phyloP scores from a whole-genome alignment of 2,888 invertebrate species.

The Pristionchus mayeri region DNA sequence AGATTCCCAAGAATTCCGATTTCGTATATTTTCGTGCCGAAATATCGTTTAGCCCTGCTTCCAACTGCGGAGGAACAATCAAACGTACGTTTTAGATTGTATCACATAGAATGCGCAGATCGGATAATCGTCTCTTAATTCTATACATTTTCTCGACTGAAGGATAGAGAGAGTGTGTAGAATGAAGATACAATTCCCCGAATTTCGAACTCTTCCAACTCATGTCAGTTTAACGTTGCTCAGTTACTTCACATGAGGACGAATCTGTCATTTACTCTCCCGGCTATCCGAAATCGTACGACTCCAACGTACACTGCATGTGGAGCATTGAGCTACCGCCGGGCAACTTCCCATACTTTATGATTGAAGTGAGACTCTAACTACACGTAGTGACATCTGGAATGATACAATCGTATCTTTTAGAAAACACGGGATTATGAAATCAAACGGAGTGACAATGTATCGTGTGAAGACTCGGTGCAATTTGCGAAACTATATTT shows the following conservation, averaged over 20 bases:
- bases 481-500: neutral
- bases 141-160: too few relatives aligned
- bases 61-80: neutral
- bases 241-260: neutral
- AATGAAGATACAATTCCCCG: too few relatives aligned
- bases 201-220: too few relatives aligned
- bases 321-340: neutral
- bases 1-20: neutral
- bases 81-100: neutral
- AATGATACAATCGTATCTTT: too few relatives aligned
- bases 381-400: too few relatives aligned
- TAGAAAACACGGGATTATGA: too few relatives aligned
- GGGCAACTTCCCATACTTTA: neutral
- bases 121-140: too few relatives aligned
- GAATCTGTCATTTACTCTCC: neutral
- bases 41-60: neutral
- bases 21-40: neutral
- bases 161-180: too few relatives aligned
- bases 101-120: too few relatives aligned
- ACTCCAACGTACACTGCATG: neutral
- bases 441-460: too few relatives aligned
- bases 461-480: neutral
- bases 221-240: neutral
- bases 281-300: neutral
- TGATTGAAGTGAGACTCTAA: too few relatives aligned